Percentiles rank a stretch among this genome's conserved stretches.
Conservation (phyloP, 2,113 vertebrate species). For the Dipodomys merriami region DNA sequence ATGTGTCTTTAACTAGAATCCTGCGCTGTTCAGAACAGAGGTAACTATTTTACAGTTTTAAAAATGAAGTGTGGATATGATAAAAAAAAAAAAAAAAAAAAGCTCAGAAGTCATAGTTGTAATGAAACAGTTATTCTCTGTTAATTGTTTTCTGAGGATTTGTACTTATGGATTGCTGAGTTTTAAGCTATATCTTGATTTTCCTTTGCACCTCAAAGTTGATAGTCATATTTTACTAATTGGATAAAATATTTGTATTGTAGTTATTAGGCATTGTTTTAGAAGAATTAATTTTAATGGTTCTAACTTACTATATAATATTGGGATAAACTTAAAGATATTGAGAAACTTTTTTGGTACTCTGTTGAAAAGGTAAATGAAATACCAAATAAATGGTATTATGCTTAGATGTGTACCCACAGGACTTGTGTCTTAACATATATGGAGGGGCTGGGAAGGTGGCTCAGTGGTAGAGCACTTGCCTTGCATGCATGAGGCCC, state of each 20-base stretch:
- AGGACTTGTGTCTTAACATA: not conserved
- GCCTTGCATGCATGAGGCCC: too few relatives aligned
- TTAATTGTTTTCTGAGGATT: constrained; percentile 24
- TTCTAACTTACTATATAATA: constrained; percentile 19
- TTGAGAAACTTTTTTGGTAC: not conserved
- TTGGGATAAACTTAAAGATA: constrained; percentile 17
- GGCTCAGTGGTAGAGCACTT: too few relatives aligned
- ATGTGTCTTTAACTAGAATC: constrained; percentile 95
- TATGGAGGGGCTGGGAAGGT: too few relatives aligned
- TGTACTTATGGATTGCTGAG: not conserved
- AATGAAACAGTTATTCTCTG: not conserved
- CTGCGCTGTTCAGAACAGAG: constrained; percentile 94
- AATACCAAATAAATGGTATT: constrained; percentile 1
- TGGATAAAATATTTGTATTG: constrained; percentile 39
- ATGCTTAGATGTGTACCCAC: not conserved
- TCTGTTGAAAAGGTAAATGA: constrained; percentile 26
- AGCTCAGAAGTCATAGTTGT: not conserved
- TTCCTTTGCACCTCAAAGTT: constrained; percentile 44
- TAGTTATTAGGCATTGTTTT: constrained; percentile 1
- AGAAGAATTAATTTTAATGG: not conserved
- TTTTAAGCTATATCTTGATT: constrained; percentile 30
- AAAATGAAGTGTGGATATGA: not conserved
- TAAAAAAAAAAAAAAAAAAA: not conserved
- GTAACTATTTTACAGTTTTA: constrained; percentile 82
- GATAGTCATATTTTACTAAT: constrained; percentile 14